Evolutionary conservation across 2,888 invertebrate genomes (phyloP), one percentile per base, ranked within the genome.

Genomic region (Drosophila kokeensis): DNA sequence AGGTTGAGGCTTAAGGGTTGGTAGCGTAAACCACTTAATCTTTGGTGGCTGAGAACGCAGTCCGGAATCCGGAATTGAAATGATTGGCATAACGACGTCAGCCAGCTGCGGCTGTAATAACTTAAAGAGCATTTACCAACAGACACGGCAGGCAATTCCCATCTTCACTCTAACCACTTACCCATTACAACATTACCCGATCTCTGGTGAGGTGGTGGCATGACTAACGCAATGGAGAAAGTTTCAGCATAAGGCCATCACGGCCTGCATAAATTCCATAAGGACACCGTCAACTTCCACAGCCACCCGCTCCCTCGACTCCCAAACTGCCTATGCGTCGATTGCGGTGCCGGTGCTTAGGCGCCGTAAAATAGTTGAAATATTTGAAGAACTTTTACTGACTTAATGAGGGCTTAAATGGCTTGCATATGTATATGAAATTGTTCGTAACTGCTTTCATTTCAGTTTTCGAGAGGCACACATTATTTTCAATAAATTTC

Each of bases 361-460:
- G 82, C 81, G 79, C 74, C 74, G 79, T 82, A 74, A 81, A 82
- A 82, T 82, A 82, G 82, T 82, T 82, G 70, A 82, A 82, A 82
- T 82, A 81, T 82, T 81, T 81, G 70, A 60, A 68, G 60, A 81
- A 82, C 73, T 82, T 82, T 82, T 68, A 48, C 72, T 57, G 82
- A 79, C 82, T 82, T 82, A 82, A 82, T 82, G 82, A 82, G 82
- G 74, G 82, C 76, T 82, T 81, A 82, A 82, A 82, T 82, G 76
- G 82, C 79, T 81, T 81, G 68, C 78, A 78, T 77, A 74, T 45
- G 45, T 45, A 45, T 71, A 76, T 81, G 82, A 81, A 79, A 79
- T 81, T 82, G 81, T 79, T 69, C 68, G 72, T 45, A 65, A 60
- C 65, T 59, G 62, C 53, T 68, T 60, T 58, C 69, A 63, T 59